A percentile compares a stretch with the other conserved stretches of the same genome.
These are phyloP conservation scores for Furcifer pardalis DNA, from an alignment of 2,797 vertebrate species.

Conservation along the genomic window DNA sequence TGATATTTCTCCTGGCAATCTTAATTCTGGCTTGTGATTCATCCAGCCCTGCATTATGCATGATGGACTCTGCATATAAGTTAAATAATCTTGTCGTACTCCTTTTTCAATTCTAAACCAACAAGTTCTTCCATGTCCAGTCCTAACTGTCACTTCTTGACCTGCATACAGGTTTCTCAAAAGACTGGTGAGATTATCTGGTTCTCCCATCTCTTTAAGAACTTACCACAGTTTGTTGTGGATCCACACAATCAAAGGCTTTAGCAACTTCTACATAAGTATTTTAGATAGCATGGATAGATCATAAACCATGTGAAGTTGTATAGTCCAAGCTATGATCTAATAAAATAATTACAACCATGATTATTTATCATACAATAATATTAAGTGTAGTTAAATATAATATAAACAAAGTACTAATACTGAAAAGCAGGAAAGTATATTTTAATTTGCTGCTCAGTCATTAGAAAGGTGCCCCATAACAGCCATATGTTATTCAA, in stretches of 20 bases:
- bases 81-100: too few species aligned
- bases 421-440: constrained; percentile 71
- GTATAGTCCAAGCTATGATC: constrained; percentile 10
- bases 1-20: too few species aligned
- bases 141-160: too few species aligned
- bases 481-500: constrained; percentile 84
- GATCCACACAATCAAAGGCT: not conserved
- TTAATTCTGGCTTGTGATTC: too few species aligned
- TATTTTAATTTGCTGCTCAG: constrained; percentile 80
- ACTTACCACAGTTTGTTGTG: not conserved
- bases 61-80: too few species aligned
- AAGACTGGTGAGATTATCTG: too few species aligned
- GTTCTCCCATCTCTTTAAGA: too few species aligned
- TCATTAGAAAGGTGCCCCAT: constrained; percentile 84
- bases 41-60: too few species aligned
- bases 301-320: not conserved
- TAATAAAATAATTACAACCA: constrained; percentile 50
- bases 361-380: constrained; percentile 31
- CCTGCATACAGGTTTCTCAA: too few species aligned
- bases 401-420: constrained; percentile 70
- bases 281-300: not conserved
- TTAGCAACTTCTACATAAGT: not conserved
- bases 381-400: constrained; percentile 69
- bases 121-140: too few species aligned
- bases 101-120: too few species aligned